phyloP scores from a whole-genome alignment of 2,113 vertebrate genomes.

The Chunga burmeisteri region DNA sequence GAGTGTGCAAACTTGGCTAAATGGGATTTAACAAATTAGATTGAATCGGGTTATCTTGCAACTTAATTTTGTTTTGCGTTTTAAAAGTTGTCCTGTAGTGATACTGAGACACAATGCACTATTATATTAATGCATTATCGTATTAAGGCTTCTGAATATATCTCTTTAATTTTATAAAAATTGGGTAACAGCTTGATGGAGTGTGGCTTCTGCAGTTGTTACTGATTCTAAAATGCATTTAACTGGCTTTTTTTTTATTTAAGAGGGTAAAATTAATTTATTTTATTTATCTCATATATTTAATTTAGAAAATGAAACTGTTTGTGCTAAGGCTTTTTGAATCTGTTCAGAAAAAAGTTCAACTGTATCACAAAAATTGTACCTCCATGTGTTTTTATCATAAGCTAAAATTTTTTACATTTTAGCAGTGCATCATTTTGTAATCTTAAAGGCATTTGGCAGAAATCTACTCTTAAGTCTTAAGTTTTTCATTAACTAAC shows the following conservation, averaged over 20 bases:
- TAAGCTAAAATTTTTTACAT: neutral
- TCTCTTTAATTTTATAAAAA: conserved; percentile 46
- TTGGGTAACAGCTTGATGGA: neutral
- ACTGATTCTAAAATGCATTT: neutral
- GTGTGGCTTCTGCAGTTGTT: neutral
- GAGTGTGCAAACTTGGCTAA: conserved; percentile 21
- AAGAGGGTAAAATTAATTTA: neutral
- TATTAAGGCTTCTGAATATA: conserved; percentile 3
- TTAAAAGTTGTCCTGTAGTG: conserved; percentile 5
- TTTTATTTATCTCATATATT: neutral
- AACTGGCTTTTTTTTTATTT: neutral
- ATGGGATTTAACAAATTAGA: conserved; percentile 58
- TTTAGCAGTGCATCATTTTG: neutral
- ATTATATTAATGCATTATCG: conserved; percentile 36
- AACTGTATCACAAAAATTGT: neutral
- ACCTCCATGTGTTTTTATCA: neutral
- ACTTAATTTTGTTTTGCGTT: conserved; percentile 51
- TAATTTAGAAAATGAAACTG: neutral
- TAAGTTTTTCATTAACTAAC: neutral
- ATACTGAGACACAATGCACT: neutral
- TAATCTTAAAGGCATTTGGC: neutral
- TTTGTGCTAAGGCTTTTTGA: neutral
- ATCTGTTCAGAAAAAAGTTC: neutral
- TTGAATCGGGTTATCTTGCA: neutral
- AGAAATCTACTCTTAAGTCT: neutral